Conservation (phyloP, 2,113 vertebrate genomes). For the Merops nubicus region DNA sequence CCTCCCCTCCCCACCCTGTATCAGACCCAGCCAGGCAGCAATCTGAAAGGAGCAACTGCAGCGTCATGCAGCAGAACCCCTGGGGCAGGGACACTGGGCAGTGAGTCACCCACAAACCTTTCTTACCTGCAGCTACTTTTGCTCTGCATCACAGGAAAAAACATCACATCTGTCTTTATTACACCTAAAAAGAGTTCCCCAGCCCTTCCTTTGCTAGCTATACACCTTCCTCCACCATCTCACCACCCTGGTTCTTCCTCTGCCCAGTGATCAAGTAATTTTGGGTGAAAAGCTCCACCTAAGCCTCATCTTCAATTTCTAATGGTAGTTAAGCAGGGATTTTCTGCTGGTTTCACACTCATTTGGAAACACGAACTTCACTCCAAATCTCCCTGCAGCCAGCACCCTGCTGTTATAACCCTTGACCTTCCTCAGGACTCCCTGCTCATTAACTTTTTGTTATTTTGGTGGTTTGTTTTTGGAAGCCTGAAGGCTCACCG, state of each 20-base stretch:
- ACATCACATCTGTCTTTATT: too few species aligned
- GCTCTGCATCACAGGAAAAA: not conserved
- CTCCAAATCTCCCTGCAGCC: not conserved
- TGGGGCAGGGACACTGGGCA: not conserved
- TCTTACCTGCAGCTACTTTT: not conserved
- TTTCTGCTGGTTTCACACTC: not conserved
- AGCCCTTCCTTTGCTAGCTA: not conserved
- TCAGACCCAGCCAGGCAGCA: not conserved
- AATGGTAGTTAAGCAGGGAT: not conserved
- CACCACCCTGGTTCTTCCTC: not conserved
- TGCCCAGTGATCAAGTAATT: not conserved
- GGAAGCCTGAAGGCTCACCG: conserved; percentile 49
- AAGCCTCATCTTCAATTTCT: not conserved
- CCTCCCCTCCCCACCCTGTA: not conserved
- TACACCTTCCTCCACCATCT: not conserved
- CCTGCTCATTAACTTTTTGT: not conserved
- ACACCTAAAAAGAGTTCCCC: not conserved
- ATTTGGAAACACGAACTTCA: not conserved
- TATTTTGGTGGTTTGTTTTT: not conserved
- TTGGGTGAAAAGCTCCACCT: not conserved
- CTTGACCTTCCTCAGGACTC: not conserved
- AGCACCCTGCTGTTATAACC: not conserved
- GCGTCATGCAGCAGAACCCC: not conserved
- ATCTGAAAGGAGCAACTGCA: not conserved
- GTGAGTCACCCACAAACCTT: not conserved